Conservation (phyloP, 1,140 invertebrate genomes). For the Liolophura sinensis region DNA sequence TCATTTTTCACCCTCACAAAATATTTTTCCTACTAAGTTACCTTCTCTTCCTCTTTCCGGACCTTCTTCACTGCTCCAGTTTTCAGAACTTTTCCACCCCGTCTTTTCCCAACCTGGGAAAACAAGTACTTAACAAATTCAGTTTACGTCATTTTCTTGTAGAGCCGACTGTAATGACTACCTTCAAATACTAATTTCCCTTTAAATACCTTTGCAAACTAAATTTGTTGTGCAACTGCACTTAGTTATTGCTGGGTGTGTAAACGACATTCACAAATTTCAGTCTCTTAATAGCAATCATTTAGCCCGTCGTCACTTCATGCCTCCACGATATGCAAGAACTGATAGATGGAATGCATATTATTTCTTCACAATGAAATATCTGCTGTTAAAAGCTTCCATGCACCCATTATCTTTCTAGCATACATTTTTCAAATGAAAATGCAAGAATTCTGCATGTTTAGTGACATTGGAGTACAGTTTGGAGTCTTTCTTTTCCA, state of each 20-base stretch:
- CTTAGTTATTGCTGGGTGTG: background rate
- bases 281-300: background rate
- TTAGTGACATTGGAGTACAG: too few species aligned
- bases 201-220: background rate
- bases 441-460: too few species aligned
- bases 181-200: background rate
- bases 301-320: background rate
- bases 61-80: conserved; percentile 85
- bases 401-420: too few species aligned
- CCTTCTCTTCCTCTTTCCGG: conserved; percentile 14
- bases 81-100: conserved; percentile 75
- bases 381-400: too few species aligned
- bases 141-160: background rate
- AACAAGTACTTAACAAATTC: conserved; percentile 21
- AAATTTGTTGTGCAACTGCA: background rate
- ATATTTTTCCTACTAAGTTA: background rate
- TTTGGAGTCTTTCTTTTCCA: too few species aligned
- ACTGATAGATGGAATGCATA: too few species aligned
- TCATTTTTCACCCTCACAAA: background rate
- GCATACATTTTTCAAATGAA: too few species aligned
- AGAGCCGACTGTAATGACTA: background rate
- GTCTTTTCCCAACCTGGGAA: conserved; percentile 77
- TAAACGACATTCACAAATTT: conserved; percentile 1
- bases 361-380: too few species aligned
- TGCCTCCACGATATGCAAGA: too few species aligned